These are phyloP conservation scores for Trichogramma dendrolimi DNA, from an alignment of 2,888 invertebrate species.

Conservation along the genomic window DNA sequence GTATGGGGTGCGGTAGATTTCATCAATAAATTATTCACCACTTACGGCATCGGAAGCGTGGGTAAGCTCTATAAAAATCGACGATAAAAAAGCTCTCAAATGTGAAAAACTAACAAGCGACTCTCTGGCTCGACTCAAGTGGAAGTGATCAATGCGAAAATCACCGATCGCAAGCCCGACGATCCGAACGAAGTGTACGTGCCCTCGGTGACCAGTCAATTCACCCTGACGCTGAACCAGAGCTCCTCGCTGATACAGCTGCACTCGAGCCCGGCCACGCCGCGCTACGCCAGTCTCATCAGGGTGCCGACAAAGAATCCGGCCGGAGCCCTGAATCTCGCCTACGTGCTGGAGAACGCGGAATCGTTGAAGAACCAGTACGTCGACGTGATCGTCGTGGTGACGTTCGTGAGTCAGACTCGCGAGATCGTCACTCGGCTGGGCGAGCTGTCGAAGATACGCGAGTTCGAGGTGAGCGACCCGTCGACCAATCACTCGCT, in stretches of 20 bases:
- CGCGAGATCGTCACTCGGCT: constrained; percentile 62
- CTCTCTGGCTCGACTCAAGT: constrained; percentile 49
- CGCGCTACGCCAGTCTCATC: constrained; percentile 56
- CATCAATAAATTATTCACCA: constrained; percentile 60
- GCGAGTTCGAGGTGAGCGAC: constrained; percentile 63
- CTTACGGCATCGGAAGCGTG: constrained; percentile 67
- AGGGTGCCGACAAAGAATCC: constrained; percentile 63
- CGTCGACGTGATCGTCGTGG: constrained; percentile 68
- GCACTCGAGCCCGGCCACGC: constrained; percentile 56
- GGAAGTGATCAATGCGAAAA: constrained; percentile 66
- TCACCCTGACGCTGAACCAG: constrained; percentile 64
- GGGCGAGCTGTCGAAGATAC: constrained; percentile 59
- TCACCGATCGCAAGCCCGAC: constrained; percentile 55
- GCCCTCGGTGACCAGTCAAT: constrained; percentile 66
- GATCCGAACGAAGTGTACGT: constrained; percentile 61
- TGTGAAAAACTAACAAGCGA: not conserved
- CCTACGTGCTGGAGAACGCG: constrained; percentile 55
- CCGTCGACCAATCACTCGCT: constrained; percentile 62
- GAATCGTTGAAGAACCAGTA: constrained; percentile 51
- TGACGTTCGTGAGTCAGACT: constrained; percentile 61
- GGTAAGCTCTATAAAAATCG: constrained; percentile 53
- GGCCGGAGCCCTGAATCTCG: constrained; percentile 57
- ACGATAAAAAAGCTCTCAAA: constrained; percentile 1
- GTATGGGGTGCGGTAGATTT: constrained; percentile 70
- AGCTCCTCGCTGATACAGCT: constrained; percentile 61